These are phyloP conservation scores for Lobophora halterata DNA, from an alignment of 2,888 invertebrate species.

Conservation along the genomic window DNA sequence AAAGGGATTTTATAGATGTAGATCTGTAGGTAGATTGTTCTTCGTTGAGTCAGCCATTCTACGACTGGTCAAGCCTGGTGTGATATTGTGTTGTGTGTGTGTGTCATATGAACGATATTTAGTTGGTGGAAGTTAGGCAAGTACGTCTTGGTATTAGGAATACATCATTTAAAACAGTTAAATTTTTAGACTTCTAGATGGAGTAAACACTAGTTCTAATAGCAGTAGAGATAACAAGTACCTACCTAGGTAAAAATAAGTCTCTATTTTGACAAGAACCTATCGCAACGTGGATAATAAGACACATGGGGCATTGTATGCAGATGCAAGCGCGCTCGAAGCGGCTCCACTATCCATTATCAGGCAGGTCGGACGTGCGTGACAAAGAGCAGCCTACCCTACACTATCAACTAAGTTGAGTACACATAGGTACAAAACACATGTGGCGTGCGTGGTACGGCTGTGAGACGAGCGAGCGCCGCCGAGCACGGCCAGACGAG, in stretches of 20 bases:
- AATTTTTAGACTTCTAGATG: too few species aligned
- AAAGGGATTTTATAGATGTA: conserved; percentile 34
- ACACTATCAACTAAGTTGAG: conserved; percentile 14
- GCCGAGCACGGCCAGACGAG: conserved; percentile 31
- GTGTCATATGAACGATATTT: conserved; percentile 30
- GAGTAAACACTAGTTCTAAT: too few species aligned
- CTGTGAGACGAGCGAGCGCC: conserved; percentile 62
- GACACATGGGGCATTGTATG: conserved; percentile 47
- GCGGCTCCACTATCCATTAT: conserved; percentile 25
- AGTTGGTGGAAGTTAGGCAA: too few species aligned
- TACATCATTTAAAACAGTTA: too few species aligned
- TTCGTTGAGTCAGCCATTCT: conserved; percentile 38
- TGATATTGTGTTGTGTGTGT: conserved; percentile 37
- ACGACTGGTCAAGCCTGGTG: conserved; percentile 30
- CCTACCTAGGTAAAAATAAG: too few species aligned
- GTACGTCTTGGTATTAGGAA: too few species aligned
- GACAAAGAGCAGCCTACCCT: conserved; percentile 28
- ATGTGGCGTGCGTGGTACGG: neutral
- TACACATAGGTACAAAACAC: conserved; percentile 11
- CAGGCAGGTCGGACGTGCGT: conserved; percentile 34
- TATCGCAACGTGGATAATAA: conserved; percentile 4
- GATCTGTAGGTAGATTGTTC: conserved; percentile 19
- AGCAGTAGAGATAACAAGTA: too few species aligned
- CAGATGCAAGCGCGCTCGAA: conserved; percentile 41
- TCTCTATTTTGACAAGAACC: neutral